Conservation (phyloP, 2,797 vertebrate genomes). For the Onychomys torridus region DNA sequence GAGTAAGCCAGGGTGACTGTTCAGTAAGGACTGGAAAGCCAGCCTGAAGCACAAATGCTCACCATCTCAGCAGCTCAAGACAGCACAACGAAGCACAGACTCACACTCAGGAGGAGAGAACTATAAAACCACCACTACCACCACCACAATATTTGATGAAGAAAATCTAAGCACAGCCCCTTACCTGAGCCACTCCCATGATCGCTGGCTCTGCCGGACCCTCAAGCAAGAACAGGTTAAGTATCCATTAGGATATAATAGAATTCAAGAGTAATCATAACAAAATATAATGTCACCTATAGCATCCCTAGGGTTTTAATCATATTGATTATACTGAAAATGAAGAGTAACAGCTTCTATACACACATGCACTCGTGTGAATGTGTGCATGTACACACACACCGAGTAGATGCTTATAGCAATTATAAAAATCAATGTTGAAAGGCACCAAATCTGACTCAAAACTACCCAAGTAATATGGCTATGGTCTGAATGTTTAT, state of each 20-base stretch:
- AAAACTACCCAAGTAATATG: background rate
- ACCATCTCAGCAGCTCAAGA: background rate
- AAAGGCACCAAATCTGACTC: background rate
- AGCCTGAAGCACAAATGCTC: background rate
- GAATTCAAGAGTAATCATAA: slow-evolving; percentile 41
- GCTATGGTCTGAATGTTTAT: background rate
- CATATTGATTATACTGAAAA: slow-evolving; percentile 13
- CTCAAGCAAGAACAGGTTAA: background rate
- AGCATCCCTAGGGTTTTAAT: slow-evolving; percentile 1
- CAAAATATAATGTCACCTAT: background rate
- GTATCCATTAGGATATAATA: background rate
- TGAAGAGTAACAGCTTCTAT: background rate
- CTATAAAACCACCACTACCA: background rate
- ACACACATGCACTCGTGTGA: background rate
- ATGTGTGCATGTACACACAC: fast-evolving
- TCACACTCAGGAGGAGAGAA: too few relatives aligned
- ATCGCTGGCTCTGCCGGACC: background rate
- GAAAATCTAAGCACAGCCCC: background rate
- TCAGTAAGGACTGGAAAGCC: slow-evolving; percentile 30
- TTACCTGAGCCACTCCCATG: background rate
- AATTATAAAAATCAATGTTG: slow-evolving; percentile 28
- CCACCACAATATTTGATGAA: background rate
- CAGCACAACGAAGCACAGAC: background rate
- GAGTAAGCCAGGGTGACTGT: slow-evolving; percentile 22
- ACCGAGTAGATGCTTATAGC: background rate